A percentile compares a stretch with the other conserved stretches of the same genome.
Conservation (phyloP, 2,888 invertebrate genomes). For the Cosmia trapezina region DNA sequence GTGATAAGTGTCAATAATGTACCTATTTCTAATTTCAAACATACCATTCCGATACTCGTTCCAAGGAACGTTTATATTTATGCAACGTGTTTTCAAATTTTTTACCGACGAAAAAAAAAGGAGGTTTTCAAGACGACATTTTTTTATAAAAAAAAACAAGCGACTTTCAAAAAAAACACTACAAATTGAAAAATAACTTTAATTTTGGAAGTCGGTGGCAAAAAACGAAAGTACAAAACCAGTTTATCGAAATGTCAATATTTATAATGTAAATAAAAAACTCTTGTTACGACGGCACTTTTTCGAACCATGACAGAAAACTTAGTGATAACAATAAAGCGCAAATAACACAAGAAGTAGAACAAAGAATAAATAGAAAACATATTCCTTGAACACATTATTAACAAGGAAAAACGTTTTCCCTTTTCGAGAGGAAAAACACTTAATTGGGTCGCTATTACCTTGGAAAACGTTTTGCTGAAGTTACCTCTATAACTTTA, state of each 20-base stretch:
- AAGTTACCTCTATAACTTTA: neutral
- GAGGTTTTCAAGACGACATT: too few species aligned
- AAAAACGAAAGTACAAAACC: too few species aligned
- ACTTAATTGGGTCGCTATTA: neutral
- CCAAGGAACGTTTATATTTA: neutral
- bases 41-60: neutral
- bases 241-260: too few species aligned
- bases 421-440: neutral
- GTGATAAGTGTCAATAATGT: conserved; percentile 11
- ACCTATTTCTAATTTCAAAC: neutral
- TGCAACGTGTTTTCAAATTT: neutral
- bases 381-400: neutral
- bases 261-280: neutral
- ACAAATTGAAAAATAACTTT: too few species aligned
- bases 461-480: conserved; percentile 1
- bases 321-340: neutral
- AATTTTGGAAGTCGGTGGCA: too few species aligned
- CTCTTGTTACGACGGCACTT: neutral
- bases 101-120: too few species aligned
- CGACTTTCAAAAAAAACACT: too few species aligned
- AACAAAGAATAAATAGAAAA: neutral
- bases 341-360: neutral
- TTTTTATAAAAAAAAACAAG: too few species aligned
- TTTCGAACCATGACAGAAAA: too few species aligned
- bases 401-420: neutral